A percentile compares a stretch with the other conserved stretches of the same genome.
phyloP scores from a whole-genome alignment of 2,888 invertebrate species.

The Rhabditoides inermis region DNA sequence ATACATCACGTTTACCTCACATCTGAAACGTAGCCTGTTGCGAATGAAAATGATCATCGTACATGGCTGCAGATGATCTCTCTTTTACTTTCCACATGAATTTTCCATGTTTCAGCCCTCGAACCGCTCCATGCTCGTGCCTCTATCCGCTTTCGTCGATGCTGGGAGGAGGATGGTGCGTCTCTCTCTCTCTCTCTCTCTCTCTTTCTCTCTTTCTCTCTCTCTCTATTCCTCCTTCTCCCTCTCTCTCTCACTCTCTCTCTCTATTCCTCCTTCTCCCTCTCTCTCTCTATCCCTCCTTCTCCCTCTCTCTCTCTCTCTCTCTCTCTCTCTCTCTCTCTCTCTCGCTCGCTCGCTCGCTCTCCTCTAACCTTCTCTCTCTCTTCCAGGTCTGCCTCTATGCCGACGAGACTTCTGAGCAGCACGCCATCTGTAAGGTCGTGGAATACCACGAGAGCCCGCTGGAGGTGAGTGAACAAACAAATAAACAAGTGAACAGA shows the following conservation, averaged over 20 bases:
- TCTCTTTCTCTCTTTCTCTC: too few relatives aligned
- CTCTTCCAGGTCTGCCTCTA: slow-evolving; percentile 20
- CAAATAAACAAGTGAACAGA: neutral
- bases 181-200: too few relatives aligned
- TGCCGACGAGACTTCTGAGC: slow-evolving; percentile 36
- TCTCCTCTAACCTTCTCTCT: neutral
- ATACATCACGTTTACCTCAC: too few relatives aligned
- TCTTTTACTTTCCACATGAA: neutral
- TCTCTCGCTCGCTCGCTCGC: too few relatives aligned
- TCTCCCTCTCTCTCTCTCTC: neutral
- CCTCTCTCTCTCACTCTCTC: neutral
- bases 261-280: too few relatives aligned
- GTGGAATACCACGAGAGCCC: slow-evolving; percentile 32
- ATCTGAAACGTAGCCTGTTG: too few relatives aligned
- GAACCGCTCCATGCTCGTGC: slow-evolving; percentile 35
- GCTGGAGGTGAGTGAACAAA: slow-evolving; percentile 15
- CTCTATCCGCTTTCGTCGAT: slow-evolving; percentile 30
- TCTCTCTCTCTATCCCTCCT: too few relatives aligned
- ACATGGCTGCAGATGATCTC: too few relatives aligned
- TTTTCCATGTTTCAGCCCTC: slow-evolving; percentile 14
- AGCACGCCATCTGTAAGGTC: slow-evolving; percentile 32
- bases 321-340: neutral
- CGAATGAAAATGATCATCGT: too few relatives aligned
- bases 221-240: neutral
- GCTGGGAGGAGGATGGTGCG: slow-evolving; percentile 24